Percentiles rank a stretch among this genome's conserved stretches.
Conservation (phyloP, 2,113 vertebrate species). For the Pyxicephalus adspersus region DNA sequence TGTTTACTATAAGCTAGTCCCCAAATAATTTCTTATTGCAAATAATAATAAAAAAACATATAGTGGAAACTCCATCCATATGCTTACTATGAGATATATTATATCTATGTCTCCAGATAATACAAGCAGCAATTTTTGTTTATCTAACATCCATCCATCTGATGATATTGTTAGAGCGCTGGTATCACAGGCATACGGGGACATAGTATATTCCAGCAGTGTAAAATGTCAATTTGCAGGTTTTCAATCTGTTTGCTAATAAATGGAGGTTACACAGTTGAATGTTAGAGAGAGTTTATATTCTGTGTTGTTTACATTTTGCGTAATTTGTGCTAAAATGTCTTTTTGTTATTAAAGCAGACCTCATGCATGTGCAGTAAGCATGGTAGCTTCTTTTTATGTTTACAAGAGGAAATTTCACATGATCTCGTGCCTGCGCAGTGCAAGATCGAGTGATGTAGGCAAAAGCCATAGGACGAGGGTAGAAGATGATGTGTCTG, state of each 20-base stretch:
- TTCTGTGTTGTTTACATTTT: background rate
- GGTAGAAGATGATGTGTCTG: too few relatives aligned
- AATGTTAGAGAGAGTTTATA: background rate
- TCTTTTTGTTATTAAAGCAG: too few relatives aligned
- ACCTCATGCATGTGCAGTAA: too few relatives aligned
- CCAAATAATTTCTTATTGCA: background rate
- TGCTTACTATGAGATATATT: slow-evolving; percentile 7
- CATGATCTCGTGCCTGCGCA: too few relatives aligned
- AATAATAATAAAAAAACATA: slow-evolving; percentile 18
- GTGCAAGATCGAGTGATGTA: too few relatives aligned
- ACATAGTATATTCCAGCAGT: slow-evolving; percentile 6
- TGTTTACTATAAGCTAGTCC: slow-evolving; percentile 15
- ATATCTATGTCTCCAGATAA: background rate
- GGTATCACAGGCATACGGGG: background rate
- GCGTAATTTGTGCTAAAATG: too few relatives aligned
- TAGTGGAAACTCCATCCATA: slow-evolving; percentile 10
- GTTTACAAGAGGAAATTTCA: too few relatives aligned
- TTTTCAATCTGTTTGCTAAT: background rate
- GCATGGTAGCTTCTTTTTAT: too few relatives aligned
- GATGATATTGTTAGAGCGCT: background rate
- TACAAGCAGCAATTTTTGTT: background rate
- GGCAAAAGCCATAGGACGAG: too few relatives aligned
- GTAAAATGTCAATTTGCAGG: background rate
- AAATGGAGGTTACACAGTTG: background rate
- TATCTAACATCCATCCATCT: slow-evolving; percentile 10